These are phyloP conservation scores for Andrena haemorrhoa DNA, from an alignment of 2,888 invertebrate species.

Conservation along the genomic window DNA sequence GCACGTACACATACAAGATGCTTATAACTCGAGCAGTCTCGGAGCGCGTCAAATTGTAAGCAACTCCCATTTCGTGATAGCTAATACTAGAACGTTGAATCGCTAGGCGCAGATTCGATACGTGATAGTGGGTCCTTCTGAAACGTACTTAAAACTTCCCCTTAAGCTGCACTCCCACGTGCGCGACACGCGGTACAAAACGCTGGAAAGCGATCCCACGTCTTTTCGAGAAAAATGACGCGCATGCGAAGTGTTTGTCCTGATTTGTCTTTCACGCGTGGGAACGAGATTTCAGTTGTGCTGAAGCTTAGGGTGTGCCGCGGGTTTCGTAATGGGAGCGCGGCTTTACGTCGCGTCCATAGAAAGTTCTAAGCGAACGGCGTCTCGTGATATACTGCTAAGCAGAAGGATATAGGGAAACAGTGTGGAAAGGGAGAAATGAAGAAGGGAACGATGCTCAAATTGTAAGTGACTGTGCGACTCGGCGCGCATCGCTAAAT, in stretches of 20 bases:
- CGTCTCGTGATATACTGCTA: neutral
- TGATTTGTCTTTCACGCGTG: neutral
- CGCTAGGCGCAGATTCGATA: slow-evolving; percentile 3
- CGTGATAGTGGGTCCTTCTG: neutral
- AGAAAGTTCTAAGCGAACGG: neutral
- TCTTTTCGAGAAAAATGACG: too few species aligned
- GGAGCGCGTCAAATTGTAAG: slow-evolving; percentile 17
- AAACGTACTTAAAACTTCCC: too few species aligned
- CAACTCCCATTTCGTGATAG: slow-evolving; percentile 1
- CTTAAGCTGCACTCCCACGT: too few species aligned
- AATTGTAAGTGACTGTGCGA: slow-evolving; percentile 53
- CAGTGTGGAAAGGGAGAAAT: slow-evolving; percentile 19
- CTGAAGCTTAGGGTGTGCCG: neutral
- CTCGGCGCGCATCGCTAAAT: slow-evolving; percentile 11
- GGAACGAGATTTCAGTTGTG: neutral
- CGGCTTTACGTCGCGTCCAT: neutral
- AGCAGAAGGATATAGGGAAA: neutral
- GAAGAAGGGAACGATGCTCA: slow-evolving; percentile 45
- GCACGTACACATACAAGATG: neutral
- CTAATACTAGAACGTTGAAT: neutral
- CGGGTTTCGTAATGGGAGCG: neutral
- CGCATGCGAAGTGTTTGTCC: neutral
- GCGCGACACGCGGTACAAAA: too few species aligned
- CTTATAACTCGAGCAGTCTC: slow-evolving; percentile 1
- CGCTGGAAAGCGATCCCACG: too few species aligned